These are phyloP conservation scores for Shargacucullia verbasci DNA, from an alignment of 2,888 invertebrate genomes.

Conservation along the genomic window DNA sequence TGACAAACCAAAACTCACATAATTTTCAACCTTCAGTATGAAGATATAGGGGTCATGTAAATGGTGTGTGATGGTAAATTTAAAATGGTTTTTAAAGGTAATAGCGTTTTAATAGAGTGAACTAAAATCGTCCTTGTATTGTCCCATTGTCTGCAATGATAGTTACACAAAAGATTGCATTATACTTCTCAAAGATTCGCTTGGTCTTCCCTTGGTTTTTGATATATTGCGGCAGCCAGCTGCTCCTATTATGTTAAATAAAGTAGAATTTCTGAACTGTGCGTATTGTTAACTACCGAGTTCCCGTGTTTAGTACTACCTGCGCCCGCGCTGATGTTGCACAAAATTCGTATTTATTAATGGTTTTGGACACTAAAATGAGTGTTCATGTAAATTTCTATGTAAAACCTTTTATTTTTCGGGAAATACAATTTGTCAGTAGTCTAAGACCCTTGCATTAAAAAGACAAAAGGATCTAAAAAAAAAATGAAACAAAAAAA, in stretches of 20 bases:
- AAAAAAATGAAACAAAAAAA: too few relatives aligned
- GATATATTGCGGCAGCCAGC: constrained; percentile 49
- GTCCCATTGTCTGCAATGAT: constrained; percentile 80
- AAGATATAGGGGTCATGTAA: constrained; percentile 6
- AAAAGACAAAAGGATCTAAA: too few relatives aligned
- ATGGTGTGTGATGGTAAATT: neutral
- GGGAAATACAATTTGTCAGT: too few relatives aligned
- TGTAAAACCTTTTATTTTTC: too few relatives aligned
- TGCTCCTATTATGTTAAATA: constrained; percentile 35
- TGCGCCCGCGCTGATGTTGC: too few relatives aligned
- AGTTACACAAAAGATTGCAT: constrained; percentile 78
- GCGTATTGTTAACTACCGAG: neutral
- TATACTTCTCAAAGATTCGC: constrained; percentile 70
- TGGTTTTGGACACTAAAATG: too few relatives aligned
- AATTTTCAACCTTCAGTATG: constrained; percentile 22
- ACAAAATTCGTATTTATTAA: too few relatives aligned
- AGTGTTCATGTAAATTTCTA: too few relatives aligned
- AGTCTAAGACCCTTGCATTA: too few relatives aligned
- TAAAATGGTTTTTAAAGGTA: constrained; percentile 60
- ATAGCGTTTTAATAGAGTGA: constrained; percentile 85
- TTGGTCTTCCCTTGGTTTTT: constrained; percentile 58
- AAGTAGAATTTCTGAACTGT: neutral
- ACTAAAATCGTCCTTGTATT: constrained; percentile 86
- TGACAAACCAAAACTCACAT: constrained; percentile 10
- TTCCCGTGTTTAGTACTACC: neutral